Evolutionary conservation across 1,140 invertebrate species (phyloP).

Genomic region (Sminthurides bifidus): DNA sequence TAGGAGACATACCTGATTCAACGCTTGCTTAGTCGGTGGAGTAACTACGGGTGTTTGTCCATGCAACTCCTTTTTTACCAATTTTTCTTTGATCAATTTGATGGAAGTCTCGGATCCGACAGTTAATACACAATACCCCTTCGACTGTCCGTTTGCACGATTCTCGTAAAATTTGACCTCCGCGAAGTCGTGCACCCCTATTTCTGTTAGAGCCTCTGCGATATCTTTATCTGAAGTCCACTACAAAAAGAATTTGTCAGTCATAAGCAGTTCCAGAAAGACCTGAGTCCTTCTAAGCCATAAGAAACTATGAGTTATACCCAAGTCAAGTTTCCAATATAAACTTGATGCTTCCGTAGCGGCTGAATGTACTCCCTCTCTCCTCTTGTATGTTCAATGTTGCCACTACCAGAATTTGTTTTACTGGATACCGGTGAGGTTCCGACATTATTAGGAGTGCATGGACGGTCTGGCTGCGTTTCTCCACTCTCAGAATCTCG

Average conservation of each 20-base stretch:
- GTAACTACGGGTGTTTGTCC: slow-evolving; percentile 90
- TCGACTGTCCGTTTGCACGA: slow-evolving; percentile 95
- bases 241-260: slow-evolving; percentile 42
- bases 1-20: slow-evolving; percentile 45
- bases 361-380: slow-evolving; percentile 38
- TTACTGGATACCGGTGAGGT: slow-evolving; percentile 4
- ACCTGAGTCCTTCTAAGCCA: not conserved
- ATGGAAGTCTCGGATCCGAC: slow-evolving; percentile 84
- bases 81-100: slow-evolving; percentile 75
- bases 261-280: slow-evolving; percentile 11
- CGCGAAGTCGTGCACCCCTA: slow-evolving; percentile 85
- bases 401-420: not conserved
- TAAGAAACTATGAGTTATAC: slow-evolving; percentile 33
- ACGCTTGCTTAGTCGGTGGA: slow-evolving; percentile 82
- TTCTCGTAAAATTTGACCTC: slow-evolving; percentile 99
- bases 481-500: slow-evolving; percentile 34
- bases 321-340: slow-evolving; percentile 85
- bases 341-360: slow-evolving; percentile 71
- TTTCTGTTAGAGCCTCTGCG: slow-evolving; percentile 65
- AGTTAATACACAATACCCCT: slow-evolving; percentile 90
- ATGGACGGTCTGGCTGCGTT: not conserved
- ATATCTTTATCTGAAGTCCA: slow-evolving; percentile 98
- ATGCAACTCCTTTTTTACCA: slow-evolving; percentile 88
- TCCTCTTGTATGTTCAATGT: not conserved
- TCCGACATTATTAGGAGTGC: slow-evolving; percentile 27